Evolutionary conservation across 1,140 invertebrate genomes (phyloP).

Genomic region (Listronotus oregonensis): DNA sequence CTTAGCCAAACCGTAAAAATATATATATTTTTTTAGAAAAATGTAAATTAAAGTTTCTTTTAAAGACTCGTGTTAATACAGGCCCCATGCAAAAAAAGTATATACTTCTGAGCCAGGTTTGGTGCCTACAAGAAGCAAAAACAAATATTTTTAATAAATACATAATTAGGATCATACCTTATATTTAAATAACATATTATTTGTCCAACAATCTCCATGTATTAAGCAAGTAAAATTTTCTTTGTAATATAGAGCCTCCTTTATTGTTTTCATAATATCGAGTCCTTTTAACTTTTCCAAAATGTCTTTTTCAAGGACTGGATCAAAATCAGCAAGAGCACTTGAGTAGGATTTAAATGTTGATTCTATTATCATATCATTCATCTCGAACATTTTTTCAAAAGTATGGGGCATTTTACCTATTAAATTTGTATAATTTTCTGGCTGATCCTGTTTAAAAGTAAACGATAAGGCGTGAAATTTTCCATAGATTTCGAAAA

Average conservation of each 20-base stretch:
- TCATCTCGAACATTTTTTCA: background rate
- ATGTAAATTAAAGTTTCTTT: no score
- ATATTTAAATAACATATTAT: constrained; percentile 39
- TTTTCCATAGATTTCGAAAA: constrained; percentile 33
- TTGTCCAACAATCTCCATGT: constrained; percentile 38
- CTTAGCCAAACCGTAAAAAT: no score
- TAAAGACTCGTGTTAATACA: no score
- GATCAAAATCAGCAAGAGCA: constrained; percentile 10
- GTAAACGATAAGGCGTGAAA: constrained; percentile 53
- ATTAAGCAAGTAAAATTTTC: constrained; percentile 24
- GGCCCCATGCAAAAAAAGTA: no score
- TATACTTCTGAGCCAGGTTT: no score
- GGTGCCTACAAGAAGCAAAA: no score
- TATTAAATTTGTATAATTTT: constrained; percentile 27
- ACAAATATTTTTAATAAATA: no score
- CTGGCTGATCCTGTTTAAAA: constrained; percentile 53
- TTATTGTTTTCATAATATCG: background rate
- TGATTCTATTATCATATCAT: background rate
- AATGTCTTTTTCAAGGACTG: constrained; percentile 5
- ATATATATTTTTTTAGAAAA: no score
- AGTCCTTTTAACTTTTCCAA: constrained; percentile 9
- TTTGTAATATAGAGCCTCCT: constrained; percentile 34
- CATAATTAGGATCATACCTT: background rate
- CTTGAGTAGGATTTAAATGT: background rate
- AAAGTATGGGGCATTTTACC: constrained; percentile 2